Evolutionary conservation across 1,140 invertebrate species (phyloP).

Genomic region (Euwallacea fornicatus): DNA sequence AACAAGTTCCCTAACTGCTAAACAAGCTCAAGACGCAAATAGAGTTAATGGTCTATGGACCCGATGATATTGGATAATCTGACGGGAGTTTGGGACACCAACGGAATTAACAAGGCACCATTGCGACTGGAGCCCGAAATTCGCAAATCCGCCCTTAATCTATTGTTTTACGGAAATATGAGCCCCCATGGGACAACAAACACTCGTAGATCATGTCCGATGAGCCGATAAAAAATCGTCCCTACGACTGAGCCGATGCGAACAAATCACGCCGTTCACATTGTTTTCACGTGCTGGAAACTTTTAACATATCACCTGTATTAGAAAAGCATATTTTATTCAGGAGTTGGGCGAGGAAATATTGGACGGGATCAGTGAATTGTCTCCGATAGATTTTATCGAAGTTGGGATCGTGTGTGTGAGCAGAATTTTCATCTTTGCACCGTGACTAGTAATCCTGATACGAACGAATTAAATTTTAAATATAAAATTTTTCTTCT

Average conservation of each 20-base stretch:
- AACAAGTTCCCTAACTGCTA: neutral
- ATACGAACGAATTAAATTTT: too few species aligned
- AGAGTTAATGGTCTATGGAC: neutral
- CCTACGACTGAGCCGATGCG: slow-evolving; percentile 5
- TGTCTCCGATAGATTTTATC: slow-evolving; percentile 8
- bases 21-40: slow-evolving; percentile 2
- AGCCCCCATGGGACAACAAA: neutral
- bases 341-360: neutral
- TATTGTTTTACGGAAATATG: neutral
- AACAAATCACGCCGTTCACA: slow-evolving; percentile 21
- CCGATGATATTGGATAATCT: slow-evolving; percentile 2
- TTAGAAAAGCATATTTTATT: slow-evolving; percentile 19
- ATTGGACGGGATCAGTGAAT: neutral
- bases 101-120: neutral
- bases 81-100: neutral
- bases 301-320: slow-evolving; percentile 17
- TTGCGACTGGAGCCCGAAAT: neutral
- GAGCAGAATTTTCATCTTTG: too few species aligned
- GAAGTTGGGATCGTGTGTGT: too few species aligned
- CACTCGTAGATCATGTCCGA: slow-evolving; percentile 1
- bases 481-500: too few species aligned
- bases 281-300: slow-evolving; percentile 14
- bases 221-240: slow-evolving; percentile 12
- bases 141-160: neutral
- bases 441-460: too few species aligned